Conservation (phyloP, 1,140 invertebrate genomes). For the Papilio aristodemus region DNA sequence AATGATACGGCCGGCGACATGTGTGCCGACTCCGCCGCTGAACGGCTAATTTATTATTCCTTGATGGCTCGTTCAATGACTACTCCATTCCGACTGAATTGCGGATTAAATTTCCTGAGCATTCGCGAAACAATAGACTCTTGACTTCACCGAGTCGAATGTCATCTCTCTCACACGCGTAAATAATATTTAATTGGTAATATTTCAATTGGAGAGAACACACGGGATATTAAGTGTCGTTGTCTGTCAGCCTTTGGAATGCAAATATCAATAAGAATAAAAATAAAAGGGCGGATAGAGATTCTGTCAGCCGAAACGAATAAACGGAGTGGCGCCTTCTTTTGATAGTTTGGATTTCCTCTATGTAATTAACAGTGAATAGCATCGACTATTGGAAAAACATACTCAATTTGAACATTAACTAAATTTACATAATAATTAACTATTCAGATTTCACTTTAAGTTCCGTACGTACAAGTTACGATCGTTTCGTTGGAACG, state of each 20-base stretch:
- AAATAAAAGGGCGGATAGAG: too few species aligned
- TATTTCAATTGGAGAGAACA: background rate
- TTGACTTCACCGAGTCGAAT: background rate
- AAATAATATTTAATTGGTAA: conserved; percentile 13
- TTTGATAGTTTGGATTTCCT: background rate
- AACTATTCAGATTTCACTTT: conserved; percentile 9
- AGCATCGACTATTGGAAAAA: background rate
- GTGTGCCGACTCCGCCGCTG: too few species aligned
- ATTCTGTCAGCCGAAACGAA: too few species aligned
- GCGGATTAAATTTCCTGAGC: background rate
- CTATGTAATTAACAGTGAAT: background rate
- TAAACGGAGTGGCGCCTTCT: too few species aligned
- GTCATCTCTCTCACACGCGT: background rate
- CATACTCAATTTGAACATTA: background rate
- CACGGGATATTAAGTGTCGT: background rate
- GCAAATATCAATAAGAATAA: too few species aligned
- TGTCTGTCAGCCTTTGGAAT: too few species aligned
- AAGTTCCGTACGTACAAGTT: background rate
- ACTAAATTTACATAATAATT: background rate
- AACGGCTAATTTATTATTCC: background rate
- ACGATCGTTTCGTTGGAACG: background rate
- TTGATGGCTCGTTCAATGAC: background rate
- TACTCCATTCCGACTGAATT: background rate
- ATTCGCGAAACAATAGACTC: background rate
- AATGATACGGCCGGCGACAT: too few species aligned